Evolutionary conservation across 1,140 invertebrate species (phyloP).

Genomic region (Kradibia gibbosae): DNA sequence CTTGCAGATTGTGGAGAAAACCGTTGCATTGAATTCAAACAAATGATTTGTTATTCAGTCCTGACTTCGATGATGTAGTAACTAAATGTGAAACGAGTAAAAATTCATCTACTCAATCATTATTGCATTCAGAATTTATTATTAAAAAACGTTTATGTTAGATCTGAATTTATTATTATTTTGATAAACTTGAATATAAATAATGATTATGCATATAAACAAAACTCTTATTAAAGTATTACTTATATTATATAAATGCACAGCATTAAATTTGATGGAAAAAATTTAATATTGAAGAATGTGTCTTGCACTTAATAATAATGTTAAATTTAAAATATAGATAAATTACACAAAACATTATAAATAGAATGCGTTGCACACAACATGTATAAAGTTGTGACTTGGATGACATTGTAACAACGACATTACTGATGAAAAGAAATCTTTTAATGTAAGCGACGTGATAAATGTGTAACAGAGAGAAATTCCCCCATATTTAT

Average conservation of each 20-base stretch:
- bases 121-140: no score
- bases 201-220: no score
- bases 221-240: no score
- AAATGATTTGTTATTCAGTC: background rate
- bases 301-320: background rate
- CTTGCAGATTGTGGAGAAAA: background rate
- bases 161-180: no score
- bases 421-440: background rate
- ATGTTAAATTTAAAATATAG: background rate
- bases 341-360: background rate
- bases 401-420: no score
- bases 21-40: background rate
- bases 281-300: background rate
- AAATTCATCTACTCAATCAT: no score
- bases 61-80: background rate
- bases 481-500: background rate
- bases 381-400: no score
- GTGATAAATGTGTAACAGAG: background rate
- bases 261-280: no score
- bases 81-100: no score
- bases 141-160: no score
- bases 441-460: background rate
- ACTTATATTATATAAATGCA: no score
- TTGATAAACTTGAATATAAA: no score
- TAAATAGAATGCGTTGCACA: background rate